A percentile compares a stretch with the other conserved stretches of the same genome.
phyloP scores from a whole-genome alignment of 2,113 vertebrate genomes.

The Jacana jacana region DNA sequence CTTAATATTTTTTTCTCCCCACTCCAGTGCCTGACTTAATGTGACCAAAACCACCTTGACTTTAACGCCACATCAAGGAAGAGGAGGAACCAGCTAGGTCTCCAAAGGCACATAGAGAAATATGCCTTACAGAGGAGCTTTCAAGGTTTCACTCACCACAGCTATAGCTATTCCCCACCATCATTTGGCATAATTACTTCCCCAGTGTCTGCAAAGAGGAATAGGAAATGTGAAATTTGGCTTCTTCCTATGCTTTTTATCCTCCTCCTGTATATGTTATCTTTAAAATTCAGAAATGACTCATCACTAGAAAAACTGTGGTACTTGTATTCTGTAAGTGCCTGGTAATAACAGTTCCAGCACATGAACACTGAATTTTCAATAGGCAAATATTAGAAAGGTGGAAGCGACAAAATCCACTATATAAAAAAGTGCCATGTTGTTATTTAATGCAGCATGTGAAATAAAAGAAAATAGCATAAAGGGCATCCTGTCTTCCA shows the following conservation, averaged over 20 bases:
- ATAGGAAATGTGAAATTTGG: not conserved
- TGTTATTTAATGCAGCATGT: constrained; percentile 31
- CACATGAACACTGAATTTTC: not conserved
- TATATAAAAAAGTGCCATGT: not conserved
- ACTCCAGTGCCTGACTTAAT: not conserved
- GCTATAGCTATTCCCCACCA: not conserved
- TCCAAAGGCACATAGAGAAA: not conserved
- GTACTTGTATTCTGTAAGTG: not conserved
- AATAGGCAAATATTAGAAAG: not conserved
- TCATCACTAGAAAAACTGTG: constrained; percentile 1
- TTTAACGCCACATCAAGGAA: not conserved
- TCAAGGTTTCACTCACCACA: not conserved
- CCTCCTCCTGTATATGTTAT: not conserved
- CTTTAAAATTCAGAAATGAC: not conserved
- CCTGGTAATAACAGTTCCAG: not conserved
- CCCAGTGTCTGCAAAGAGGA: not conserved
- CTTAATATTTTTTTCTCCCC: not conserved
- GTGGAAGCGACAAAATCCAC: not conserved
- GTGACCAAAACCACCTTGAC: not conserved
- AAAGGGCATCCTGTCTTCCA: not conserved
- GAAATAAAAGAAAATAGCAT: not conserved
- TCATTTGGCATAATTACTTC: not conserved
- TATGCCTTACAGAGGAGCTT: not conserved
- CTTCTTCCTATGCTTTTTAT: not conserved
- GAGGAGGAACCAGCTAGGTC: not conserved